Evolutionary conservation across 2,888 invertebrate genomes (phyloP), one percentile per base, ranked within the genome.

Genomic region (Linyphia triangularis): DNA sequence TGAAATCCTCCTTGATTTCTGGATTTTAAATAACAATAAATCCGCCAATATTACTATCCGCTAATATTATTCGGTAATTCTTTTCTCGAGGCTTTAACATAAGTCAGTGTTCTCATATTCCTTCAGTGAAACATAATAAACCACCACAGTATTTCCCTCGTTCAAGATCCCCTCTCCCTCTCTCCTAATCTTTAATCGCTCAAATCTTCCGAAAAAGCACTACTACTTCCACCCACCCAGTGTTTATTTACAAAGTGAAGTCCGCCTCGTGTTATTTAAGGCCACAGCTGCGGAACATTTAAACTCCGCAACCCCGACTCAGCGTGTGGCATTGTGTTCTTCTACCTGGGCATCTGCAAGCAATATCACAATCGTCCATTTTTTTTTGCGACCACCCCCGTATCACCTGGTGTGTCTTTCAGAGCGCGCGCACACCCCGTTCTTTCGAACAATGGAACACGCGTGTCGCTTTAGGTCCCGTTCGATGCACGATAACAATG

Each of bases 341-440:
- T n/a, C n/a, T 33, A 30, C 26, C 16, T 28, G 22, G 37, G 85
- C 85, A 86, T 86, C 85, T 86, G 85, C 79, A n/a, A 61, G 16
- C 61, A 77, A 57, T 75, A 51, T 40, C 4, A 75, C 70, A 37
- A 72, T 78, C 72, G 78, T 86, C 72, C 72, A 79, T 79, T 75
- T 40, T 33, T 33, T 33, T 33, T 33, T 33, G 13, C 43, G 10
- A 26, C 33, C 63, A 69, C 83, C 51, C 57, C 40, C 24, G n/a
- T 28, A 59, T 86, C 79, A 79, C 85, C 85, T 79, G 85, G 85
- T 79, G 65, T 86, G 85, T 72, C 65, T 57, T 67, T 79, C 40
- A 22, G 51, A 33, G 77, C 57, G n/a, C n/a, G n/a, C n/a, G 83
- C 26, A 33, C 72, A 40, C 81, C 81, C 59, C 51, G 22, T 63